These are phyloP conservation scores for Stenurella melanura DNA, from an alignment of 2,888 invertebrate species.

Conservation along the genomic window DNA sequence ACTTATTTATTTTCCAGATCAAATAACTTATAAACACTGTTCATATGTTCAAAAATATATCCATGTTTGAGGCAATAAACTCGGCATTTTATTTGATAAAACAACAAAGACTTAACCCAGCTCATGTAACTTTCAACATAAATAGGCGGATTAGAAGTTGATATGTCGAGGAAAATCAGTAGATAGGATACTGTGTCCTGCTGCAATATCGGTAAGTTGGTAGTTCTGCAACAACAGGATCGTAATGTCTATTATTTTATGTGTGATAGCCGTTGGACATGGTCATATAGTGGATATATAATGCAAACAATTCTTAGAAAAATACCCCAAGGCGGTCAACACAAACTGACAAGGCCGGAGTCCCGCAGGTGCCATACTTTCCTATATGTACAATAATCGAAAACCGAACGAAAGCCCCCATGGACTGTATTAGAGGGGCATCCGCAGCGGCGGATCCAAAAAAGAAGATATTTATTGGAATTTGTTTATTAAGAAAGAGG, in stretches of 20 bases:
- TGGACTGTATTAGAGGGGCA: conserved; percentile 52
- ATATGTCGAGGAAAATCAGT: conserved; percentile 56
- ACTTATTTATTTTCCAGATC: conserved; percentile 43
- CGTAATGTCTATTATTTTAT: conserved; percentile 60
- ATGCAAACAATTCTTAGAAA: conserved; percentile 63
- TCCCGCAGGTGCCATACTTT: conserved; percentile 61
- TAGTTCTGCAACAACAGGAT: conserved; percentile 54
- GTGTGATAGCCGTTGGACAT: conserved; percentile 54
- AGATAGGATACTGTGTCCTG: conserved; percentile 56
- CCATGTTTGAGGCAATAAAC: conserved; percentile 60
- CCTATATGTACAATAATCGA: conserved; percentile 63
- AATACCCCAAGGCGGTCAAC: conserved; percentile 58
- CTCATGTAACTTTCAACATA: conserved; percentile 65
- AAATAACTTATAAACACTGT: conserved; percentile 50
- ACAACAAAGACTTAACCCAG: conserved; percentile 58
- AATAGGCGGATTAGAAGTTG: conserved; percentile 62
- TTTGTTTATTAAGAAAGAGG: conserved; percentile 4
- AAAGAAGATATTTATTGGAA: neutral
- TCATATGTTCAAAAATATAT: conserved; percentile 56
- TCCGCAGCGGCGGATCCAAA: conserved; percentile 5
- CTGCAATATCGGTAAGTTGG: conserved; percentile 53
- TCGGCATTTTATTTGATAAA: conserved; percentile 60
- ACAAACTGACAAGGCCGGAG: conserved; percentile 56
- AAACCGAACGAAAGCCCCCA: conserved; percentile 56
- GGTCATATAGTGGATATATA: conserved; percentile 58